Conservation (phyloP, 1,140 invertebrate genomes). For the Bombus cullumanus region DNA sequence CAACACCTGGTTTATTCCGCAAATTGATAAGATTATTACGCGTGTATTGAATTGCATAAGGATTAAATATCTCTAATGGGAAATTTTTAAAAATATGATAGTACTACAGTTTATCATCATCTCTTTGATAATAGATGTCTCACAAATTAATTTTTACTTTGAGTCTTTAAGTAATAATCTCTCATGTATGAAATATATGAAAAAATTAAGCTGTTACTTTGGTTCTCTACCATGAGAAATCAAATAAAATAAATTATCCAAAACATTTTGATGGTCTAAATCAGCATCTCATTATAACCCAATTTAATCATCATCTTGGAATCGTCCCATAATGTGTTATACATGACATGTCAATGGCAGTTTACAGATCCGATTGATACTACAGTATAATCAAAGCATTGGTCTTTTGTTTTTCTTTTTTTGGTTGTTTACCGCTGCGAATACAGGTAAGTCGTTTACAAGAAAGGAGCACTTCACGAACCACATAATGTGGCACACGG, state of each 20-base stretch:
- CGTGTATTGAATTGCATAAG: too few relatives aligned
- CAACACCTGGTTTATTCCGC: too few relatives aligned
- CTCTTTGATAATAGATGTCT: too few relatives aligned
- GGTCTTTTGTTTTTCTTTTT: constrained; percentile 28
- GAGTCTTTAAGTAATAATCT: too few relatives aligned
- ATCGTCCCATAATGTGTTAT: constrained; percentile 50
- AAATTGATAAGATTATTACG: too few relatives aligned
- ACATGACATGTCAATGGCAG: background rate
- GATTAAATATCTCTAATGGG: too few relatives aligned
- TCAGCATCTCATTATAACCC: background rate
- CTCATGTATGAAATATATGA: background rate
- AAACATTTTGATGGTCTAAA: background rate
- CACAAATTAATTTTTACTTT: too few relatives aligned
- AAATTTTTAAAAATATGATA: too few relatives aligned
- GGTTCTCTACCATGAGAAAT: background rate
- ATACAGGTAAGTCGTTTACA: constrained; percentile 89
- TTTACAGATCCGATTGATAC: constrained; percentile 1
- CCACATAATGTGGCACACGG: constrained; percentile 93
- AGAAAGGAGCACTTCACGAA: constrained; percentile 93
- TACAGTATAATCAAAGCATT: constrained; percentile 54
- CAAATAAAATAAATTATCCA: background rate
- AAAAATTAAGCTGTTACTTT: background rate
- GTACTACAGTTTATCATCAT: too few relatives aligned
- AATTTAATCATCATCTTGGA: constrained; percentile 45
- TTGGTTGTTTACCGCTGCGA: constrained; percentile 61